These are phyloP conservation scores for Drosophila dives DNA, from an alignment of 2,888 invertebrate genomes.

Conservation along the genomic window DNA sequence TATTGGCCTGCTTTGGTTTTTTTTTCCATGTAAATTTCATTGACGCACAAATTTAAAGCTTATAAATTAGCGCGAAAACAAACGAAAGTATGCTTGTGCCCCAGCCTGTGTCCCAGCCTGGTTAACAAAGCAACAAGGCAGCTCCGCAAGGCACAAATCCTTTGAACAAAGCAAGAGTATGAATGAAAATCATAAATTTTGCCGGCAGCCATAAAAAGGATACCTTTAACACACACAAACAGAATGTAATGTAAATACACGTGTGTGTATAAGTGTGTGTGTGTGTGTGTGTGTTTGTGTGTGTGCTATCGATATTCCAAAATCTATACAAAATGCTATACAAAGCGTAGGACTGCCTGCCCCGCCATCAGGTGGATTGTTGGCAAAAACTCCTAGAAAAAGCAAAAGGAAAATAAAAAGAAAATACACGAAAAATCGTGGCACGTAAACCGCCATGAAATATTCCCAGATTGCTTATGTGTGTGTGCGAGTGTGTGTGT, in stretches of 20 bases:
- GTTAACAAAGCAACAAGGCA: slow-evolving; percentile 49
- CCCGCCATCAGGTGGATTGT: slow-evolving; percentile 3
- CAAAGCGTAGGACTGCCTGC: slow-evolving; percentile 35
- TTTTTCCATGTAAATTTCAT: slow-evolving; percentile 65
- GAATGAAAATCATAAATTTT: slow-evolving; percentile 76
- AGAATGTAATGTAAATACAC: slow-evolving; percentile 47
- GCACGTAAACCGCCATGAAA: slow-evolving; percentile 59
- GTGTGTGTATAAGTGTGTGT: slow-evolving; percentile 8
- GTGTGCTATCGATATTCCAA: slow-evolving; percentile 72
- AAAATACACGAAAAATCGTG: slow-evolving; percentile 52
- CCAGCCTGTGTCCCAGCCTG: neutral
- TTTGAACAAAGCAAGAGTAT: slow-evolving; percentile 67
- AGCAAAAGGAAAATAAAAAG: slow-evolving; percentile 3
- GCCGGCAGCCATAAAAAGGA: slow-evolving; percentile 76
- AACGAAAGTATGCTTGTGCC: neutral
- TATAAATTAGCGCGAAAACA: slow-evolving; percentile 46
- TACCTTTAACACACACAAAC: slow-evolving; percentile 6
- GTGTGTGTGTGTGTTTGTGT: slow-evolving; percentile 22
- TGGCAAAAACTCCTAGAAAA: slow-evolving; percentile 14
- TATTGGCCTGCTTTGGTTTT: slow-evolving; percentile 43
- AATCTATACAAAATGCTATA: slow-evolving; percentile 66
- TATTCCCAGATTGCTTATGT: slow-evolving; percentile 50
- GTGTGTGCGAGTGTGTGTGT: slow-evolving; percentile 5
- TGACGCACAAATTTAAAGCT: slow-evolving; percentile 66
- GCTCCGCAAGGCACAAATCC: slow-evolving; percentile 69